Percentiles rank a stretch among this genome's conserved stretches.
Evolutionary conservation across 2,888 invertebrate genomes (phyloP).

Genomic region (Subacronicta megacephala): DNA sequence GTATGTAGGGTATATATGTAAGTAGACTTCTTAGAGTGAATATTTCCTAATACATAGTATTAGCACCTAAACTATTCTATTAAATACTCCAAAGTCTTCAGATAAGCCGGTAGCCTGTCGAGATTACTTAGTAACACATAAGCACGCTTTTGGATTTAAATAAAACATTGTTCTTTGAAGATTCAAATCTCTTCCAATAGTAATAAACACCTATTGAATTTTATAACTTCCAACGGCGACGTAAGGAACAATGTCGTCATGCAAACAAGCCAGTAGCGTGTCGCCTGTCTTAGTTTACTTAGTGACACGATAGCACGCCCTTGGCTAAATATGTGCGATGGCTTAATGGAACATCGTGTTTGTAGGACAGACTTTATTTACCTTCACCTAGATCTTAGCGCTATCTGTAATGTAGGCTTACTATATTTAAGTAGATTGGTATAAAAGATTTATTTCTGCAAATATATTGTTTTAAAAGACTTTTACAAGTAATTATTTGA

Average conservation of each 20-base stretch:
- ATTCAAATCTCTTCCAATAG: not conserved
- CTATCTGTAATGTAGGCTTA: conserved; percentile 11
- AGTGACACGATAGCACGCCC: conserved; percentile 40
- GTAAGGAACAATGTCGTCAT: conserved; percentile 11
- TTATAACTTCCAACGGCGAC: not conserved
- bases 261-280: conserved; percentile 41
- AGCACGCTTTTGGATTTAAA: too few species aligned
- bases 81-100: too few species aligned
- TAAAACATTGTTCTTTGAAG: not conserved
- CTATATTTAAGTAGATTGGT: too few species aligned
- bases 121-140: too few species aligned
- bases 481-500: too few species aligned
- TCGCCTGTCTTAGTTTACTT: conserved; percentile 20
- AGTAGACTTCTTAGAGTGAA: too few species aligned
- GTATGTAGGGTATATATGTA: too few species aligned
- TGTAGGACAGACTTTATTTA: conserved; percentile 36
- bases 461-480: too few species aligned
- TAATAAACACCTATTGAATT: not conserved
- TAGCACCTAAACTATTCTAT: too few species aligned
- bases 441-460: too few species aligned
- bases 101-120: too few species aligned
- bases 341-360: conserved; percentile 50
- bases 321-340: conserved; percentile 27
- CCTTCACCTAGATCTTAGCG: conserved; percentile 8
- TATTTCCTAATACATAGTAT: too few species aligned